Base-by-base conservation (phyloP, 2,797 vertebrate species). In the Furcifer pardalis region DNA sequence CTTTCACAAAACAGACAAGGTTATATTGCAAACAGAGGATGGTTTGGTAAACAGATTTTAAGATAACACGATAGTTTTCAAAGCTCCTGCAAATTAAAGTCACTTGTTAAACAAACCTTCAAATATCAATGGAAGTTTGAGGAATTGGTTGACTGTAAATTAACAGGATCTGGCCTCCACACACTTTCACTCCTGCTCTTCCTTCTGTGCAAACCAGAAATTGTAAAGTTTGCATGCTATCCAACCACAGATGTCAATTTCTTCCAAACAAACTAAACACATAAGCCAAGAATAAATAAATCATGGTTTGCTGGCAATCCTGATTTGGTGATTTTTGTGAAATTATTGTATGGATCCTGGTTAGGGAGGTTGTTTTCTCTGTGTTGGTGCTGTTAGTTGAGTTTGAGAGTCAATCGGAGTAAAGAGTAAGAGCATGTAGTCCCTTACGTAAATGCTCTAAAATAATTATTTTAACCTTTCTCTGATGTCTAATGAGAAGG, bases 31-130 rank as follows among this genome's bases (percentile, higher is more conserved):
- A 62, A 42, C 25, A 30, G 60, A 37, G 8, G 27, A 35, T 5
- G 35, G 84, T 17, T 19, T 6, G 76, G 78, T 79, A 89, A 75
- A 30, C 12, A 62, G 27, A n/a, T 40, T 77, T 87, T 85, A 85
- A 86, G 88, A 88, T 80, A 84, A 15, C 4, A 0, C 60, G 87
- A 80, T 65, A 85, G 63, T 52, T 52, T 66, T 80, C 25, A 23
- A 21, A 32, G 25, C 49, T 65, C 69, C 32, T 83, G 73, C 52
- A 75, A 68, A 66, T 65, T 56, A 83, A 46, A 8, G 21, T 73
- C 46, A 59, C 5, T n/a, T 17, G 5, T 65, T 83, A 40, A 44
- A 15, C 30, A 27, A 62, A 13, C 17, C 17, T 46, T 56, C 63
- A 65, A 46, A 59, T 68, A 42, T 42, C 56, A 68, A 68, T 32